Percentiles rank a stretch among this genome's conserved stretches.
Conservation (phyloP, 35 echinoderm and acorn worm genomes). For the Eucidaris tribuloides region DNA sequence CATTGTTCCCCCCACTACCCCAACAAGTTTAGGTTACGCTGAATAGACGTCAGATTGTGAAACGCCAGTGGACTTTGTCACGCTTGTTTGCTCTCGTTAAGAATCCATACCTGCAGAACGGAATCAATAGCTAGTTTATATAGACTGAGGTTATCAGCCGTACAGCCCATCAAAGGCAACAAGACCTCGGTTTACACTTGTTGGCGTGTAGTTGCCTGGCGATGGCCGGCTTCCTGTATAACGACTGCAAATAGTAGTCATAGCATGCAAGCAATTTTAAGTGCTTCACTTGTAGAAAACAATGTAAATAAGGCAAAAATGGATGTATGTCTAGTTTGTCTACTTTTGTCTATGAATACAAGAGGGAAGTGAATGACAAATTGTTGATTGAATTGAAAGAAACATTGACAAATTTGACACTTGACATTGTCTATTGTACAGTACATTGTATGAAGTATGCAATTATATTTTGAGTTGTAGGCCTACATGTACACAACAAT, state of each 20-base stretch:
- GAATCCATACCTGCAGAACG: background rate
- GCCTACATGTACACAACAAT: no score
- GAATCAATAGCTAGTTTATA: conserved; percentile 2
- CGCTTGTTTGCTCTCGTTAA: background rate
- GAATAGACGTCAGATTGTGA: no score
- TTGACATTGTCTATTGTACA: no score
- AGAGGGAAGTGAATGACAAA: background rate
- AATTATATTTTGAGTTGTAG: no score
- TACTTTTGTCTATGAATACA: background rate
- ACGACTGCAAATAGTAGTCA: background rate
- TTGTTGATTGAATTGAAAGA: no score
- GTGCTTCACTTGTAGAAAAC: background rate
- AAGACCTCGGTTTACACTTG: conserved; percentile 5
- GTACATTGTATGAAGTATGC: no score
- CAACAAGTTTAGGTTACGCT: no score
- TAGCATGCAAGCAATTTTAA: background rate
- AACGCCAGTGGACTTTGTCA: conserved; percentile 1
- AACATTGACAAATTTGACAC: no score
- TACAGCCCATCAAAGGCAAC: background rate
- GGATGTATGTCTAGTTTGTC: background rate
- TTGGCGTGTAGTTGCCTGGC: conserved; percentile 20
- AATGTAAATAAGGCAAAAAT: background rate
- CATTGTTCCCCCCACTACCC: background rate
- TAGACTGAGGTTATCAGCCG: background rate
- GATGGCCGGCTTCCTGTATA: background rate